These are phyloP conservation scores for Chascanopsetta lugubris DNA, from an alignment of 2,113 vertebrate genomes.

Conservation along the genomic window DNA sequence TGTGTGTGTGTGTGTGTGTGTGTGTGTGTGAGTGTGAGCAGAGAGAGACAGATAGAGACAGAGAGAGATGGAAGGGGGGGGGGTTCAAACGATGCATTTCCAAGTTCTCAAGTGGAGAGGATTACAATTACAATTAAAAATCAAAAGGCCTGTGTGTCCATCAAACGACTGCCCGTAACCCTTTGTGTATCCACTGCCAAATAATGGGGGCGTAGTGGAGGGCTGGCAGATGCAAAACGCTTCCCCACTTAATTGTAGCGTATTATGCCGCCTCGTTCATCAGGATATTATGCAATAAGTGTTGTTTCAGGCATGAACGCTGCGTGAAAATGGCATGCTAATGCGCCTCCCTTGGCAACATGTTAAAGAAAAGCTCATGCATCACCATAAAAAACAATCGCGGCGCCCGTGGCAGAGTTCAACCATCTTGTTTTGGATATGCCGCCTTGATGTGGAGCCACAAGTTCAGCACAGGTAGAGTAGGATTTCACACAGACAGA, in stretches of 20 bases:
- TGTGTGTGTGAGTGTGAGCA: constrained; percentile 8
- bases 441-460: constrained; percentile 54
- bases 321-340: constrained; percentile 77
- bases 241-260: constrained; percentile 71
- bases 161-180: constrained; percentile 80
- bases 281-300: constrained; percentile 80
- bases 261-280: constrained; percentile 71
- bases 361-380: constrained; percentile 71
- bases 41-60: not conserved
- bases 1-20: constrained; percentile 30
- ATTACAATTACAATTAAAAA: constrained; percentile 94
- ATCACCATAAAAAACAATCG: constrained; percentile 57
- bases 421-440: constrained; percentile 65
- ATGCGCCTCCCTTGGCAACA: constrained; percentile 77
- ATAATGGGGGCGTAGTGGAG: constrained; percentile 56
- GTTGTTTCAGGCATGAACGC: constrained; percentile 80
- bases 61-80: not conserved
- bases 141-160: constrained; percentile 83
- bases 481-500: too few species aligned
- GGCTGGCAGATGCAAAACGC: constrained; percentile 73
- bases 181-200: constrained; percentile 78
- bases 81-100: constrained; percentile 86
- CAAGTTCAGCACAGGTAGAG: constrained; percentile 54
- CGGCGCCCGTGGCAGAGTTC: constrained; percentile 59
- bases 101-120: constrained; percentile 86